Evolutionary conservation across 2,113 vertebrate genomes (phyloP).

Genomic region (Rhinoptilus africanus): DNA sequence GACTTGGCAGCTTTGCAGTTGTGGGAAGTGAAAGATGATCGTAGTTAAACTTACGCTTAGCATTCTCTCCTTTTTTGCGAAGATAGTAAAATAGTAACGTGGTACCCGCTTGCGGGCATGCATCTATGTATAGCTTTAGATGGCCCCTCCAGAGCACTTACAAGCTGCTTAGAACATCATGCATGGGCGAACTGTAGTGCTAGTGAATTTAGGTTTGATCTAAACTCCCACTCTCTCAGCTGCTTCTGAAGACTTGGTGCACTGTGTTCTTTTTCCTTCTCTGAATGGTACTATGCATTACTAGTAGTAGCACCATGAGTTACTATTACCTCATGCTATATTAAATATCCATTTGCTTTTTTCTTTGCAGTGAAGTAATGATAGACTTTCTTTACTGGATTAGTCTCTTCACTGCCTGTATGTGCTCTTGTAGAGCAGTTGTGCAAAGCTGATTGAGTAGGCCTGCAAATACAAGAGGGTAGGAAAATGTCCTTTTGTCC

Average conservation of each 20-base stretch:
- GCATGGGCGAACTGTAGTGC: constrained; percentile 9
- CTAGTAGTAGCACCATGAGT: constrained; percentile 37
- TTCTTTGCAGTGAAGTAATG: neutral
- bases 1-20: constrained; percentile 45
- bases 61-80: neutral
- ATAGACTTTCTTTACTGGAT: neutral
- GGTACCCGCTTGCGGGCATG: neutral
- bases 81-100: constrained; percentile 30
- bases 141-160: neutral
- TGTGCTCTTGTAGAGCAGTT: neutral
- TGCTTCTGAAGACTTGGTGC: constrained; percentile 33
- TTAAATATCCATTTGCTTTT: neutral
- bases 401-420: neutral
- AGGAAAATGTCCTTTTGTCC: neutral
- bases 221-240: constrained; percentile 45
- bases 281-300: constrained; percentile 25
- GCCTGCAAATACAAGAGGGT: neutral
- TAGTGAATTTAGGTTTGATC: neutral
- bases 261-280: constrained; percentile 13
- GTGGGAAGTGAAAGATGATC: constrained; percentile 49
- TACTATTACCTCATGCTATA: constrained; percentile 11
- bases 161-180: constrained; percentile 2
- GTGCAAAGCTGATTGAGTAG: neutral
- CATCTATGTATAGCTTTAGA: constrained; percentile 21
- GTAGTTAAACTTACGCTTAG: neutral